These are phyloP conservation scores for Peromyscus polionotus DNA, from an alignment of 2,113 vertebrate genomes.

Conservation along the genomic window DNA sequence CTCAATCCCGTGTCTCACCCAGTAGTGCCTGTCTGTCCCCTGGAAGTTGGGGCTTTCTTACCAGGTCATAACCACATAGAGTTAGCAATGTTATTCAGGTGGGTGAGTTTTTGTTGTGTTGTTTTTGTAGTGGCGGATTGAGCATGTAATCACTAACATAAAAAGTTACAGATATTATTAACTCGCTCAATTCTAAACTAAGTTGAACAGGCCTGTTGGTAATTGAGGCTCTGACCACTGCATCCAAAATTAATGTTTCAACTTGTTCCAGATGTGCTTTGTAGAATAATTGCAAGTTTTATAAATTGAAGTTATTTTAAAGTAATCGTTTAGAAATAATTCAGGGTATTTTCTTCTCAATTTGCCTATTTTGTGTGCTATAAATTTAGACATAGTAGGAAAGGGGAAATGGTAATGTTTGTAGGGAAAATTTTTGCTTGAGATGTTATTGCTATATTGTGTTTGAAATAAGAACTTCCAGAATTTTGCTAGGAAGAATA, in stretches of 20 bases:
- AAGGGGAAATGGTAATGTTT: not conserved
- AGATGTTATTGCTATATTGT: not conserved
- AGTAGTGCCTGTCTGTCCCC: not conserved
- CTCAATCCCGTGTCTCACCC: not conserved
- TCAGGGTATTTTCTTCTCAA: not conserved
- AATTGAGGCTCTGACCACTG: not conserved
- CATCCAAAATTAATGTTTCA: not conserved
- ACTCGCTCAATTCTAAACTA: not conserved
- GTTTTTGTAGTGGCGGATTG: not conserved
- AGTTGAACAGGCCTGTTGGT: not conserved
- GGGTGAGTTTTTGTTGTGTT: not conserved
- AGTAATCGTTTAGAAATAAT: not conserved
- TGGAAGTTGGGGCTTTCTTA: not conserved
- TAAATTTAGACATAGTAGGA: not conserved
- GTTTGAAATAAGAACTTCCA: slow-evolving; percentile 23
- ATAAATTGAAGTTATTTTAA: not conserved
- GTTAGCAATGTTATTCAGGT: not conserved
- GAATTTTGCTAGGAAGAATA: slow-evolving; percentile 28
- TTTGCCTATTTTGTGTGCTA: not conserved
- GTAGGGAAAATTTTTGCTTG: not conserved
- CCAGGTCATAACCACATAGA: not conserved
- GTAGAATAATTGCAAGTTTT: not conserved
- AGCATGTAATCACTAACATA: not conserved
- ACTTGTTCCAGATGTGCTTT: not conserved
- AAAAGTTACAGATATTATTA: not conserved